Evolutionary conservation across 2,888 invertebrate genomes (phyloP).

Genomic region (Harpagoxenus sublaevis): DNA sequence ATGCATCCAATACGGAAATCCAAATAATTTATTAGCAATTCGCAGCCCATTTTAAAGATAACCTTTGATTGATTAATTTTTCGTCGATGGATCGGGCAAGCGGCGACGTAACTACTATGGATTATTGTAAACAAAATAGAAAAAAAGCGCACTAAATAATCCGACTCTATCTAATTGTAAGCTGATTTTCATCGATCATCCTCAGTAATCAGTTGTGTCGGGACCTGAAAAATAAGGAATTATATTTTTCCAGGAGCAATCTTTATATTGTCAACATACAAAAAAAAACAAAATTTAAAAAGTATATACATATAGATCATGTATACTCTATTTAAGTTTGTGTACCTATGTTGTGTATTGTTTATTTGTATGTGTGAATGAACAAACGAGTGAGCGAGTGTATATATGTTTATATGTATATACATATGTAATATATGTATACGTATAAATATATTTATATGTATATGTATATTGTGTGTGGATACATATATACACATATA

Average conservation of each 20-base stretch:
- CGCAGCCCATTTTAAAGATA: not conserved
- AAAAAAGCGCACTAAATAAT: conserved; percentile 79
- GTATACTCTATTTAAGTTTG: not conserved
- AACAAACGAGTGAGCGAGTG: not conserved
- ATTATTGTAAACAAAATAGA: conserved; percentile 78
- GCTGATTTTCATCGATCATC: conserved; percentile 62
- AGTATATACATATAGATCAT: conserved; percentile 10
- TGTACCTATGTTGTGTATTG: not conserved
- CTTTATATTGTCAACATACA: not conserved
- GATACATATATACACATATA: not conserved
- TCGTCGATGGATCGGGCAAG: conserved; percentile 21
- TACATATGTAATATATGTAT: too few species aligned
- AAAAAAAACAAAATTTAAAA: conserved; percentile 31
- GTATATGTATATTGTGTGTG: not conserved
- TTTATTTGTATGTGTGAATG: not conserved
- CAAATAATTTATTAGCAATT: conserved; percentile 12
- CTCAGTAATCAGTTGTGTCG: conserved; percentile 84
- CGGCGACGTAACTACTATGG: conserved; percentile 54
- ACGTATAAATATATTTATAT: not conserved
- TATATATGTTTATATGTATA: not conserved
- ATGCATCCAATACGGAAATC: not conserved
- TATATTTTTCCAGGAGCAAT: conserved; percentile 28
- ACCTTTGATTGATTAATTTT: not conserved
- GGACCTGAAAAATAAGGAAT: conserved; percentile 81
- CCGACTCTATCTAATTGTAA: conserved; percentile 66